Percentiles rank a stretch among this genome's conserved stretches.
Evolutionary conservation across 2,113 vertebrate genomes (phyloP).

Genomic region (Boulengeromyrus knoepffleri): DNA sequence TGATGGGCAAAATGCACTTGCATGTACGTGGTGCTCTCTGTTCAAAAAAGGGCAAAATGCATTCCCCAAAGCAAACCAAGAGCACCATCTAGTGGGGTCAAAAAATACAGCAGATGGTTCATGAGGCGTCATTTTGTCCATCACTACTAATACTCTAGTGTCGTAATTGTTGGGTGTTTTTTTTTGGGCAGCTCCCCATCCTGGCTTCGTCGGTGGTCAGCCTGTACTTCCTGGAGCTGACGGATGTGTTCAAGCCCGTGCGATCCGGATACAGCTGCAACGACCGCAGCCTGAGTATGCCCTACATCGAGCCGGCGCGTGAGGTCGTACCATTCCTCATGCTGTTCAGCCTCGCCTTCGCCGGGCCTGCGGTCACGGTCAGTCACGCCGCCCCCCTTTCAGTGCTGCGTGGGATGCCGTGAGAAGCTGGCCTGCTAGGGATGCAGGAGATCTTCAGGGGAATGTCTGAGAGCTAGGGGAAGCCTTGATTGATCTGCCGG

Average conservation of each 20-base stretch:
- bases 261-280: slow-evolving; percentile 89
- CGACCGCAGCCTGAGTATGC: slow-evolving; percentile 87
- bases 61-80: too few relatives aligned
- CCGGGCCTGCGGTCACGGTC: slow-evolving; percentile 80
- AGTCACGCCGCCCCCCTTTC: slow-evolving; percentile 4
- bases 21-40: too few relatives aligned
- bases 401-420: neutral
- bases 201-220: slow-evolving; percentile 88
- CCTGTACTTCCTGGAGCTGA: slow-evolving; percentile 90
- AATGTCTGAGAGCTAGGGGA: neutral
- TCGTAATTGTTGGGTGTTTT: neutral
- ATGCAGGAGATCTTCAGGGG: neutral
- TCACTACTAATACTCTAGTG: neutral
- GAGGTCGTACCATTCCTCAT: slow-evolving; percentile 85
- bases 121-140: neutral
- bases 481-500: neutral
- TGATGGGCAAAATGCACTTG: neutral
- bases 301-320: slow-evolving; percentile 80
- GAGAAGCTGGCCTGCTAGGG: neutral
- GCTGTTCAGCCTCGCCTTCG: slow-evolving; percentile 87
- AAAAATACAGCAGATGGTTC: neutral
- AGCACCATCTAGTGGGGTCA: neutral
- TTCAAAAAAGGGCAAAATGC: too few relatives aligned
- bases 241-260: slow-evolving; percentile 90
- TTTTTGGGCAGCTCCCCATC: slow-evolving; percentile 72